Evolutionary conservation across 2,113 vertebrate species (phyloP).

Genomic region (Oncorhynchus clarkii): DNA sequence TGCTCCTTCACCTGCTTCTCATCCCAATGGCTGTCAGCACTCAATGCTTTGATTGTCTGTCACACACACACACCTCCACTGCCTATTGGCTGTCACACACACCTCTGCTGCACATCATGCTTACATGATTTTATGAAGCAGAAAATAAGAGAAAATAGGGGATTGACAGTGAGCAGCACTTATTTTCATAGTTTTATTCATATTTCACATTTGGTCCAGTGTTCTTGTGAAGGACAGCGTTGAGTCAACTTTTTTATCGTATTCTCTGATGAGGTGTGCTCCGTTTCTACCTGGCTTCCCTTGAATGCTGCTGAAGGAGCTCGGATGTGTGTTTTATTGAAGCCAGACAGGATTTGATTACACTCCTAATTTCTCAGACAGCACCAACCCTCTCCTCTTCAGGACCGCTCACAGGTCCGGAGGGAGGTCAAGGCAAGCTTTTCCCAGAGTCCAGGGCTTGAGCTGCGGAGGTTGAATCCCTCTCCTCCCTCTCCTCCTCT

Average conservation of each 20-base stretch:
- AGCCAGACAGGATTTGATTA: slow-evolving; percentile 18
- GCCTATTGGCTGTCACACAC: neutral
- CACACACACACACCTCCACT: neutral
- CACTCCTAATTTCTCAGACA: neutral
- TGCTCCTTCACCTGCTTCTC: slow-evolving; percentile 32
- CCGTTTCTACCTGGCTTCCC: no score
- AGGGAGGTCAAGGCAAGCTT: no score
- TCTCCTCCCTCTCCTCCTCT: slow-evolving; percentile 6
- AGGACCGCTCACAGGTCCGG: slow-evolving; percentile 21
- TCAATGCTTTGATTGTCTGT: slow-evolving; percentile 32
- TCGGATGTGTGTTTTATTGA: slow-evolving; percentile 17
- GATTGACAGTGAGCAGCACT: no score
- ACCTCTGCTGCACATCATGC: slow-evolving; percentile 41
- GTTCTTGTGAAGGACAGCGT: no score
- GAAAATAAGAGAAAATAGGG: no score
- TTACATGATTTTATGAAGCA: slow-evolving; percentile 14
- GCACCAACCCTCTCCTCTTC: slow-evolving; percentile 5
- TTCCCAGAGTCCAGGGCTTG: no score
- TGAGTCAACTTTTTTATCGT: no score
- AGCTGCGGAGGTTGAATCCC: no score
- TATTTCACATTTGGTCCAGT: no score
- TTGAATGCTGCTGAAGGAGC: neutral
- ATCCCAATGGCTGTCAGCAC: slow-evolving; percentile 20
- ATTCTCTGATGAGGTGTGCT: no score
- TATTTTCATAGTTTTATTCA: no score